Evolutionary conservation across 2,797 vertebrate genomes (phyloP).

Genomic region (Xyrichtys novacula): DNA sequence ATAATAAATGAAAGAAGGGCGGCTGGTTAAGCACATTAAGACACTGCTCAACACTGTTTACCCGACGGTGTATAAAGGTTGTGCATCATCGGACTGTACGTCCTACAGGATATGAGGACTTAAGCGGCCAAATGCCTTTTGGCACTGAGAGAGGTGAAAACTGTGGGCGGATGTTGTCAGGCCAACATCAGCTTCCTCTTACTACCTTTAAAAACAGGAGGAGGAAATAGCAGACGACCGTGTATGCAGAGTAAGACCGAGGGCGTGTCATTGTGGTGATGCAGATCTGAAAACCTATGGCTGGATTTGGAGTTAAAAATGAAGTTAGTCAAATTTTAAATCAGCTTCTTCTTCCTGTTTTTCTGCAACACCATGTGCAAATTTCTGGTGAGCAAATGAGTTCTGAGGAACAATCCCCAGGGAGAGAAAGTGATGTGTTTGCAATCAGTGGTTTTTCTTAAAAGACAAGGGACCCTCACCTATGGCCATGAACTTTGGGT

Average conservation of each 20-base stretch:
- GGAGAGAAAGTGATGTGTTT: neutral
- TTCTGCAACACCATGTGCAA: too few relatives aligned
- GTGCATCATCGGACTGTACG: neutral
- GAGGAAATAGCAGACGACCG: constrained; percentile 21
- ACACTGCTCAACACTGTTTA: neutral
- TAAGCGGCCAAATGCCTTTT: neutral
- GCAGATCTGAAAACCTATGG: too few relatives aligned
- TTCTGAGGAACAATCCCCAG: too few relatives aligned
- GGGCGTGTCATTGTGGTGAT: too few relatives aligned
- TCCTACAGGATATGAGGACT: constrained; percentile 22
- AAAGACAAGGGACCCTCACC: too few relatives aligned
- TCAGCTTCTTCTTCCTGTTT: too few relatives aligned
- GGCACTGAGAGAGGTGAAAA: neutral
- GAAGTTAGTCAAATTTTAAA: too few relatives aligned
- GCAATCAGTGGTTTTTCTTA: neutral
- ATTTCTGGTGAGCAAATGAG: neutral
- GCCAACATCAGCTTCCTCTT: constrained; percentile 33
- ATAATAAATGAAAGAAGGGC: neutral
- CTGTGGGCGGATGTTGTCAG: constrained; percentile 16
- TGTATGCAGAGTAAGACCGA: neutral
- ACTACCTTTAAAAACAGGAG: neutral
- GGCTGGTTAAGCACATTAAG: neutral
- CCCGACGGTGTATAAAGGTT: neutral
- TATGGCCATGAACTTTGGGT: too few relatives aligned
- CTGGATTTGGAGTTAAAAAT: too few relatives aligned